These are phyloP conservation scores for Anadara kagoshimensis DNA, from an alignment of 1,140 invertebrate genomes.

Conservation along the genomic window DNA sequence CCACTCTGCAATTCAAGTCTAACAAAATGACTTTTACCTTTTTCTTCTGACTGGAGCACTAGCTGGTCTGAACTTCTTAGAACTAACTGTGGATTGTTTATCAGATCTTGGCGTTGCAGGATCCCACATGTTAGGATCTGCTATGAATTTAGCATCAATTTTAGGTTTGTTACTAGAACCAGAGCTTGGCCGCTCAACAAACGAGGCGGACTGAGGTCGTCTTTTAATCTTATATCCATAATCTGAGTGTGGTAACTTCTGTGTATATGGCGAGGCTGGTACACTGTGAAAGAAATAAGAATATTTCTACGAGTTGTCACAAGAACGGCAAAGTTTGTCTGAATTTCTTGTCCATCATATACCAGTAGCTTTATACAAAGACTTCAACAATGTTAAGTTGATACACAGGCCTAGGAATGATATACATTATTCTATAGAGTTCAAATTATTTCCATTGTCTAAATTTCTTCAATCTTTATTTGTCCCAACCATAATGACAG, in stretches of 20 bases:
- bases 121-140: conserved; percentile 67
- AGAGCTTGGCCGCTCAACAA: conserved; percentile 18
- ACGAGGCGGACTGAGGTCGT: conserved; percentile 55
- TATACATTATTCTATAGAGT: no score
- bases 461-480: no score
- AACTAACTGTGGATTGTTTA: conserved; percentile 10
- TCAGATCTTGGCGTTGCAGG: conserved; percentile 63
- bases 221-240: conserved; percentile 42
- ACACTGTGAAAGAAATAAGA: conserved; percentile 36
- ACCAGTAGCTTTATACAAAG: no score
- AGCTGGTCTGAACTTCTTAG: conserved; percentile 19
- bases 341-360: not conserved
- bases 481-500: no score
- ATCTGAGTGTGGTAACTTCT: conserved; percentile 62
- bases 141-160: conserved; percentile 72
- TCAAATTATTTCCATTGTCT: no score
- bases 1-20: not conserved
- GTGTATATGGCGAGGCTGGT: conserved; percentile 66
- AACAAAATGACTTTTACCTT: not conserved
- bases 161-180: conserved; percentile 59
- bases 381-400: no score
- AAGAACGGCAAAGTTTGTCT: not conserved
- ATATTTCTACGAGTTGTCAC: not conserved
- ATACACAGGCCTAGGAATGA: no score
- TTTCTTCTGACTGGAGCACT: conserved; percentile 36